Evolutionary conservation across 2,113 vertebrate genomes (phyloP).

Genomic region (Pseudopodoces humilis): DNA sequence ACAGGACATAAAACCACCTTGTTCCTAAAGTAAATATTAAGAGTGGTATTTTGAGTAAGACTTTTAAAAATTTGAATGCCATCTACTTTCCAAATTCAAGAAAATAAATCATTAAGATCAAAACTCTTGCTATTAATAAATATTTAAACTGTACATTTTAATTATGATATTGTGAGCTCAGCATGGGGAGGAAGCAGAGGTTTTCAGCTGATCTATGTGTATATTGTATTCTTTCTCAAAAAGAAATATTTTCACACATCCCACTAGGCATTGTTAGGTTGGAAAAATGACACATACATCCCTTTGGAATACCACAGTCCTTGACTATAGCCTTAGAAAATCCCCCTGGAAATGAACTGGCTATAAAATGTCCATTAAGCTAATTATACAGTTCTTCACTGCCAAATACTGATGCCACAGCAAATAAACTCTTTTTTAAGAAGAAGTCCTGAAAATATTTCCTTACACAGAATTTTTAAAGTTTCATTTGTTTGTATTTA

Average conservation of each 20-base stretch:
- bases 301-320: background rate
- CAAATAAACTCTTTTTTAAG: background rate
- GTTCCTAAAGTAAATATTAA: background rate
- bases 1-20: background rate
- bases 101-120: background rate
- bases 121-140: background rate
- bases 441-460: background rate
- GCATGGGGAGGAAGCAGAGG: background rate
- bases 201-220: background rate
- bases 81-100: background rate
- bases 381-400: background rate
- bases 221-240: background rate
- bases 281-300: background rate
- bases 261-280: background rate
- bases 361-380: background rate
- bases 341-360: background rate
- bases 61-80: background rate
- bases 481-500: background rate
- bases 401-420: background rate
- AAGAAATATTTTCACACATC: background rate
- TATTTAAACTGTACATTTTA: background rate
- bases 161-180: background rate
- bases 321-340: background rate
- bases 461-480: fast-evolving
- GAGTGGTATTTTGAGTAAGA: background rate